phyloP scores from a whole-genome alignment of 2,888 invertebrate species.

The Acanthacorydalis orientalis region DNA sequence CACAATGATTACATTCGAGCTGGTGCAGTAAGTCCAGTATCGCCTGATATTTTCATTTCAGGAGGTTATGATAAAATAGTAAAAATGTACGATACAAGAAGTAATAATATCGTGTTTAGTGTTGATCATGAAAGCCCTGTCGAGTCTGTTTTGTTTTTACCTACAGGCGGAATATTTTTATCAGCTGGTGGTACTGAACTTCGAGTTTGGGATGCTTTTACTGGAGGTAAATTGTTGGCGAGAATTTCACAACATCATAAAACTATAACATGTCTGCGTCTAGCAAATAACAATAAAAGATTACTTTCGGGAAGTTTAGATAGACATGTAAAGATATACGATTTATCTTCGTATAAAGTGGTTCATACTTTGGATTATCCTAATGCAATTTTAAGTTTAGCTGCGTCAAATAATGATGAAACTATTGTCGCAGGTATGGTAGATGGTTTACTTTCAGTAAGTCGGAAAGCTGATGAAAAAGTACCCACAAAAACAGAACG shows the following conservation, averaged over 20 bases:
- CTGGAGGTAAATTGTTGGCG: slow-evolving; percentile 71
- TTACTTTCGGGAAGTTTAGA: slow-evolving; percentile 84
- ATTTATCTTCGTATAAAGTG: slow-evolving; percentile 67
- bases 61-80: slow-evolving; percentile 82
- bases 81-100: slow-evolving; percentile 74
- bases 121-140: slow-evolving; percentile 82
- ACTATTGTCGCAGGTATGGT: slow-evolving; percentile 82
- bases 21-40: slow-evolving; percentile 61
- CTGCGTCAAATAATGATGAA: slow-evolving; percentile 56
- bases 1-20: slow-evolving; percentile 74
- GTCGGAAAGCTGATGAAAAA: slow-evolving; percentile 48
- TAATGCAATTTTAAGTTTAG: slow-evolving; percentile 78
- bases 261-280: slow-evolving; percentile 72
- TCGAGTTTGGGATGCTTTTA: slow-evolving; percentile 83
- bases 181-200: slow-evolving; percentile 86
- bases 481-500: slow-evolving; percentile 22
- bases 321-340: slow-evolving; percentile 85
- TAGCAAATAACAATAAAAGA: slow-evolving; percentile 67
- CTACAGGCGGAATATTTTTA: slow-evolving; percentile 76
- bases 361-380: slow-evolving; percentile 83
- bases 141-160: slow-evolving; percentile 74
- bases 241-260: slow-evolving; percentile 87
- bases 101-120: slow-evolving; percentile 45
- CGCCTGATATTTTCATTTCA: slow-evolving; percentile 59
- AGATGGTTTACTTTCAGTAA: slow-evolving; percentile 79